Base-by-base conservation (phyloP, 2,888 invertebrate genomes). In the Mamestra brassicae region DNA sequence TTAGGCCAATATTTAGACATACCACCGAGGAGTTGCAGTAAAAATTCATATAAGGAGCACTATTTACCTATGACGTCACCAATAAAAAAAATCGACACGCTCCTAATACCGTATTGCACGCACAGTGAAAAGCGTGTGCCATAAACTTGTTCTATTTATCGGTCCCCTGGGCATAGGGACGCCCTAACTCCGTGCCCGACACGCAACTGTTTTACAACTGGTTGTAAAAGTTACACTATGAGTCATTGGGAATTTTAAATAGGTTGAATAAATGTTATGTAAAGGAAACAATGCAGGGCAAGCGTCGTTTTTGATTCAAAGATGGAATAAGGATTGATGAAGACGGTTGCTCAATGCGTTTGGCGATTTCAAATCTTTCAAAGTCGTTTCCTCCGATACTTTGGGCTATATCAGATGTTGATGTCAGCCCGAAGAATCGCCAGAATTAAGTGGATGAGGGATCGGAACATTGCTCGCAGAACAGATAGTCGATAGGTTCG, bases 131-230 rank as follows among this genome's bases (percentile, higher is more conserved):
- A 81, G 74, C 80, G 81, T 76, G 80, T 82, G 82, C 86, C 80
- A 90, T 91, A 91, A 91, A 91, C 78, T 87, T 89, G 90, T 88
- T 76, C 86, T 80, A 87, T 92, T 93, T 93, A 93, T 92, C 83
- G 88, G 80, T 88, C 94, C 92, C 93, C n/a, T 86, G 92, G 92
- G 79, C 60, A 75, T 79, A 79, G 74, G 80, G 77, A 79, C 78
- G 70, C 88, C 88, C 85, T 76, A 74, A 80, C 76, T 64, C 78
- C 64, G 75, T 78, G 80, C 60, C 80, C 87, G 89, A 90, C 90
- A 91, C 87, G 88, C 87, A 80, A 89, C 85, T 85, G 81, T 85
- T 81, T 88, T 90, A 90, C 89, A 90, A 86, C 88, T 83, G 83
- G 83, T 81, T 85, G 87, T 90, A 90, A 90, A 79, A 89, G 80